Evolutionary conservation across 23 tunicate genomes (phyloP).

Genomic region (Phallusia fumigata): DNA sequence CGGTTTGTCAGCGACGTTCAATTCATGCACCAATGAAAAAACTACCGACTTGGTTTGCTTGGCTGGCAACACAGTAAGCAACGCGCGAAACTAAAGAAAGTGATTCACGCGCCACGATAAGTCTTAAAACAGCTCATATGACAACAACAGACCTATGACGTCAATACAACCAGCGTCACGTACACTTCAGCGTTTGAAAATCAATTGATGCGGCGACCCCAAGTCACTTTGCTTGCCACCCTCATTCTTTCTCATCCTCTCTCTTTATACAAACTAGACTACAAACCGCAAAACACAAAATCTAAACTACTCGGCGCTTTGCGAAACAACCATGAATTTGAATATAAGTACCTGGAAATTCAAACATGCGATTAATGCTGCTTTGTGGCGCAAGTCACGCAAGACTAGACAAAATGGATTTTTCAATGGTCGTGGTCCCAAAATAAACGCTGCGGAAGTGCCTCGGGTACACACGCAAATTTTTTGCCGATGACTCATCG

Average conservation of each 20-base stretch:
- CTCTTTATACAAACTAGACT: background rate
- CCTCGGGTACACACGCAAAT: conserved; percentile 14
- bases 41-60: background rate
- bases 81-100: background rate
- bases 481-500: conserved; percentile 13
- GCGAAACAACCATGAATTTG: too few relatives aligned
- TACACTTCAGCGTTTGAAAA: background rate
- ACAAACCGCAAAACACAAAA: too few relatives aligned
- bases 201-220: background rate
- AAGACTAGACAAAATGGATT: too few relatives aligned
- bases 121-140: background rate
- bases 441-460: conserved; percentile 9
- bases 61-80: background rate
- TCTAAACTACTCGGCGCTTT: too few relatives aligned
- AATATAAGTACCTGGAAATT: too few relatives aligned
- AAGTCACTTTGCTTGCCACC: background rate
- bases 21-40: background rate
- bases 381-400: too few relatives aligned
- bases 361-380: too few relatives aligned
- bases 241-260: background rate
- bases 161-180: conserved; percentile 1
- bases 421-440: background rate
- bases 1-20: conserved; percentile 6
- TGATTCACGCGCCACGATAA: conserved; percentile 9
- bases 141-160: conserved; percentile 3